Evolutionary conservation across 1,140 invertebrate species (phyloP).

Genomic region (Tribolium castaneum): DNA sequence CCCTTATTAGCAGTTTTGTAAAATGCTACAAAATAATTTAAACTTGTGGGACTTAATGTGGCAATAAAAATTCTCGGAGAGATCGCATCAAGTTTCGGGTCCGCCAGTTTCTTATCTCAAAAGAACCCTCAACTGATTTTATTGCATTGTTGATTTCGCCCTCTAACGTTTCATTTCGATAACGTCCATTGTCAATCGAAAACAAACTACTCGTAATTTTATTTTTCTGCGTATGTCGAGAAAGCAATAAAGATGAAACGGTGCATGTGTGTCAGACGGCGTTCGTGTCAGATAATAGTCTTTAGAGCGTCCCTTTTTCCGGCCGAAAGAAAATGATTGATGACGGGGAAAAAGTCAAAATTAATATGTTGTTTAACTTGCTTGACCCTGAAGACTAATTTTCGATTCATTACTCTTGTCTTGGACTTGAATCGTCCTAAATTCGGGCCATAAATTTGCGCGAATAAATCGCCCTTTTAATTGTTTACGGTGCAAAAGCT

Average conservation of each 20-base stretch:
- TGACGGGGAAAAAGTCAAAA: slow-evolving; percentile 20
- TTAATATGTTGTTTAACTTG: slow-evolving; percentile 22
- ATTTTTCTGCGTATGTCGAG: not conserved
- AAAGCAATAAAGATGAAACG: slow-evolving; percentile 27
- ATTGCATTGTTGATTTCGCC: not conserved
- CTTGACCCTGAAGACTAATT: slow-evolving; percentile 6
- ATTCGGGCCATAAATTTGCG: slow-evolving; percentile 35
- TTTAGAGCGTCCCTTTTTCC: slow-evolving; percentile 17
- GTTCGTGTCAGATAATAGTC: slow-evolving; percentile 29
- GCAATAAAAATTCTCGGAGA: too few relatives aligned
- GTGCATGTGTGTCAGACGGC: not conserved
- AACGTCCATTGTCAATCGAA: not conserved
- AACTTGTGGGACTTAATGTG: too few relatives aligned
- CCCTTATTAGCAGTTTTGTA: too few relatives aligned
- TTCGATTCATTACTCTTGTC: slow-evolving; percentile 7
- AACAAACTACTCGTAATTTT: slow-evolving; percentile 7
- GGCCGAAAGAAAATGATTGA: slow-evolving; percentile 18
- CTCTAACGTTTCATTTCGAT: not conserved
- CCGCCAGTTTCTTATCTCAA: not conserved
- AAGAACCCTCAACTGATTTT: not conserved
- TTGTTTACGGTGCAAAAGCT: slow-evolving; percentile 39
- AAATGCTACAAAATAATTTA: too few relatives aligned
- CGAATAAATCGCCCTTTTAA: slow-evolving; percentile 35
- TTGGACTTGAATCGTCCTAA: slow-evolving; percentile 30
- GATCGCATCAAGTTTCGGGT: not conserved